phyloP scores from a whole-genome alignment of 1,140 invertebrate species.

The Oryctes rhinoceros region DNA sequence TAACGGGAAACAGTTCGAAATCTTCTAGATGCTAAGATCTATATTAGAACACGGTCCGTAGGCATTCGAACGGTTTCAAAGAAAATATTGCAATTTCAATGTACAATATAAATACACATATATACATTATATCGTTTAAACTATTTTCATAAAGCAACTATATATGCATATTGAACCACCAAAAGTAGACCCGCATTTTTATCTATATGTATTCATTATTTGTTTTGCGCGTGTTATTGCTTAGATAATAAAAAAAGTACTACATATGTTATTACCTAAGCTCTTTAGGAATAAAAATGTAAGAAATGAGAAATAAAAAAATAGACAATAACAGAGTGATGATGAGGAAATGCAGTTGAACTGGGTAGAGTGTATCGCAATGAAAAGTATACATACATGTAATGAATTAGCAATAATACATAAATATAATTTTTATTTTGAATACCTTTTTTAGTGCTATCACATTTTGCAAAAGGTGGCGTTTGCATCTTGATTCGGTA shows the following conservation, averaged over 20 bases:
- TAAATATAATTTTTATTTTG: too few species aligned
- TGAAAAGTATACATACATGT: not conserved
- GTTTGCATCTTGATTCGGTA: too few species aligned
- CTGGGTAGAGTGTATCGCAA: not conserved
- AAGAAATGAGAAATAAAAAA: not conserved
- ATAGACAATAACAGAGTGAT: not conserved
- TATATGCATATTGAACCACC: slow-evolving; percentile 28
- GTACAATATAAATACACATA: slow-evolving; percentile 20
- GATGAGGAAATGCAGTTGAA: not conserved
- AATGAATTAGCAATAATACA: too few species aligned
- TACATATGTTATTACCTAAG: slow-evolving; percentile 24
- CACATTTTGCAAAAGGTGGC: too few species aligned
- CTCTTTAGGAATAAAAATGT: not conserved
- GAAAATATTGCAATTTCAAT: slow-evolving; percentile 26
- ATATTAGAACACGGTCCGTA: not conserved
- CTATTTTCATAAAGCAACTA: slow-evolving; percentile 31
- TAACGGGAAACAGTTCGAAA: slow-evolving; percentile 23
- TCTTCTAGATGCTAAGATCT: not conserved
- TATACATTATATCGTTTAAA: slow-evolving; percentile 12
- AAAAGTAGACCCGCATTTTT: slow-evolving; percentile 25
- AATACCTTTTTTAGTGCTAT: too few species aligned
- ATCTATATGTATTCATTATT: slow-evolving; percentile 21
- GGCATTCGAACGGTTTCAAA: slow-evolving; percentile 19
- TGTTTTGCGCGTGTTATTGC: slow-evolving; percentile 25
- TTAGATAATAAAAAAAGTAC: slow-evolving; percentile 32